A percentile compares a stretch with the other conserved stretches of the same genome.
phyloP scores from a whole-genome alignment of 2,888 invertebrate genomes.

The Lithophane semibrunnea region DNA sequence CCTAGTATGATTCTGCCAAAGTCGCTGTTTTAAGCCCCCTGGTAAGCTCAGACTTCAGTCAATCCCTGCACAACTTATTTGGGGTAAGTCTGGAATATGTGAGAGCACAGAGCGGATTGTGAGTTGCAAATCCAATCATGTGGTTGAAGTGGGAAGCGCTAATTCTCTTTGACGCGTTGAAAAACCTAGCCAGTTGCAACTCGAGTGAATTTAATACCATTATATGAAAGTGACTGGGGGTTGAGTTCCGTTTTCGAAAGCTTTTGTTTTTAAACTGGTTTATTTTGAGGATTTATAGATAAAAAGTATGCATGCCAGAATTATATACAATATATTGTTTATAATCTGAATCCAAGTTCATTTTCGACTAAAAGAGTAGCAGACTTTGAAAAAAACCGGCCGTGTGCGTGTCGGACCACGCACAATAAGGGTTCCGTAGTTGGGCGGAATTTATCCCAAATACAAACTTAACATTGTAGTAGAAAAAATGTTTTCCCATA shows the following conservation, averaged over 20 bases:
- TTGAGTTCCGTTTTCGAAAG: neutral
- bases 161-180: constrained; percentile 46
- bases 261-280: neutral
- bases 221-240: neutral
- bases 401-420: too few species aligned
- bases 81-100: constrained; percentile 29
- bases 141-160: constrained; percentile 35
- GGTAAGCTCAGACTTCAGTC: neutral
- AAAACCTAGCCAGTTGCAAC: constrained; percentile 27
- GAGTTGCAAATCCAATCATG: constrained; percentile 50
- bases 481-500: too few species aligned
- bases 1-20: too few species aligned
- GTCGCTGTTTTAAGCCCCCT: neutral
- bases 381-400: neutral
- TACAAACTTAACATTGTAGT: too few species aligned
- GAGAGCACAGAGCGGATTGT: constrained; percentile 33
- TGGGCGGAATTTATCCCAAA: too few species aligned
- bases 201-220: constrained; percentile 8
- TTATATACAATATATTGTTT: too few species aligned
- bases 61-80: constrained; percentile 54
- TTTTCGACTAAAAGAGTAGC: neutral
- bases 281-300: neutral
- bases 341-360: too few species aligned
- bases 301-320: too few species aligned
- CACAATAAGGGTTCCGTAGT: too few species aligned